Conservation (phyloP, 2,113 vertebrate genomes). For the Suricata suricatta region DNA sequence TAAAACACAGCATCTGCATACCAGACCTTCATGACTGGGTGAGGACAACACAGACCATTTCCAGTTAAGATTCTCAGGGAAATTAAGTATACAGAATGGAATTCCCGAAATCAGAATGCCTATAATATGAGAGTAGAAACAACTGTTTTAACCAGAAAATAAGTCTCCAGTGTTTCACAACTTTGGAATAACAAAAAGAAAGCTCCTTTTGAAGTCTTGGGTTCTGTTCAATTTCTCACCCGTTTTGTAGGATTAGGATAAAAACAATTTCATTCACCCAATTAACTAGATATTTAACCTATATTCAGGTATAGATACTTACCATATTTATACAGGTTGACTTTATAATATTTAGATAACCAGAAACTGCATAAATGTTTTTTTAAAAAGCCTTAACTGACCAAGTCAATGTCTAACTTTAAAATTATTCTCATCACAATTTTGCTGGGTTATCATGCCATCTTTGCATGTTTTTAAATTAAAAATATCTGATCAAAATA, state of each 20-base stretch:
- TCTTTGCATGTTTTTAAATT: not conserved
- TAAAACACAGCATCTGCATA: conserved; percentile 66
- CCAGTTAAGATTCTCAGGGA: conserved; percentile 69
- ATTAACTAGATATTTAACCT: not conserved
- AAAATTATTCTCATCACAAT: not conserved
- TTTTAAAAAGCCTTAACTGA: not conserved
- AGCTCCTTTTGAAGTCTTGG: conserved; percentile 26
- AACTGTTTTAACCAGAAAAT: conserved; percentile 49
- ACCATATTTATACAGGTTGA: not conserved
- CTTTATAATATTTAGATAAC: not conserved
- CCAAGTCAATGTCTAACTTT: not conserved
- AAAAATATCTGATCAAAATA: not conserved
- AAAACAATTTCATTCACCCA: not conserved
- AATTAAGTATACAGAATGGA: conserved; percentile 74
- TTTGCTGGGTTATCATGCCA: not conserved
- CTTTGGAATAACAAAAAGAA: conserved; percentile 56
- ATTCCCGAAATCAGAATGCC: conserved; percentile 62
- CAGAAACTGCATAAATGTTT: not conserved
- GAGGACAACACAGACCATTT: conserved; percentile 50
- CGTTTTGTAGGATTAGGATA: not conserved
- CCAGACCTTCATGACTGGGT: conserved; percentile 53
- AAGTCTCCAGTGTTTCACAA: conserved; percentile 58
- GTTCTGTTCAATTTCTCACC: not conserved
- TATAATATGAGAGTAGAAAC: conserved; percentile 44
- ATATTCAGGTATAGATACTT: not conserved